phyloP scores from a whole-genome alignment of 2,113 vertebrate species.

The Campylomormyrus numenius region DNA sequence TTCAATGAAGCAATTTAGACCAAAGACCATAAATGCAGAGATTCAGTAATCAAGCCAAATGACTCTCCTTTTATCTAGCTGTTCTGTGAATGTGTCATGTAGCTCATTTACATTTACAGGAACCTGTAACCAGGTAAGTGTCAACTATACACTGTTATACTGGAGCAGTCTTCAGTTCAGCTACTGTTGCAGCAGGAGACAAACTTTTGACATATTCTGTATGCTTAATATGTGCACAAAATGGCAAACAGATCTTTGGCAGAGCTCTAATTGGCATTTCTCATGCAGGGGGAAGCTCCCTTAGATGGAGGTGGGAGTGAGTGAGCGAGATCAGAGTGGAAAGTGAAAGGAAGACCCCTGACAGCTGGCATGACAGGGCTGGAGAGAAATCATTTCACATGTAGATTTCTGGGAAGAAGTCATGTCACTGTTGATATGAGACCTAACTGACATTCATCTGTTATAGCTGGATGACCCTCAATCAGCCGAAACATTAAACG shows the following conservation, averaged over 20 bases:
- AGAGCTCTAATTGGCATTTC: background rate
- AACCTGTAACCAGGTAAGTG: background rate
- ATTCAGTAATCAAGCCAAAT: background rate
- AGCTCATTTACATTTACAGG: background rate
- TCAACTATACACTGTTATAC: background rate
- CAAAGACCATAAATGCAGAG: background rate
- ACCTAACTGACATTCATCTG: constrained; percentile 59
- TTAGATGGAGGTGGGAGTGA: background rate
- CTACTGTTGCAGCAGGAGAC: background rate
- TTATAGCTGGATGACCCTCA: constrained; percentile 51
- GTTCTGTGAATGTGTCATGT: background rate
- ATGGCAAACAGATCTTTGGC: background rate
- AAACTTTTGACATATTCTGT: background rate
- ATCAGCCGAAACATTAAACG: constrained; percentile 29
- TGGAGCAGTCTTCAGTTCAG: background rate
- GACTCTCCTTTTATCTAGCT: background rate
- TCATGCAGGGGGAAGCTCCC: background rate
- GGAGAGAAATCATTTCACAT: constrained; percentile 36
- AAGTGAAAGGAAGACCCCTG: constrained; percentile 17
- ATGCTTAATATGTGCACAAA: background rate
- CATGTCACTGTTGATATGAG: constrained; percentile 58
- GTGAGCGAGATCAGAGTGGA: constrained; percentile 16
- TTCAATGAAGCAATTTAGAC: background rate
- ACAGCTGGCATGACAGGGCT: constrained; percentile 36
- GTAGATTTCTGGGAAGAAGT: constrained; percentile 52